phyloP scores from a whole-genome alignment of 2,113 vertebrate genomes.

The Ranitomeya variabilis region DNA sequence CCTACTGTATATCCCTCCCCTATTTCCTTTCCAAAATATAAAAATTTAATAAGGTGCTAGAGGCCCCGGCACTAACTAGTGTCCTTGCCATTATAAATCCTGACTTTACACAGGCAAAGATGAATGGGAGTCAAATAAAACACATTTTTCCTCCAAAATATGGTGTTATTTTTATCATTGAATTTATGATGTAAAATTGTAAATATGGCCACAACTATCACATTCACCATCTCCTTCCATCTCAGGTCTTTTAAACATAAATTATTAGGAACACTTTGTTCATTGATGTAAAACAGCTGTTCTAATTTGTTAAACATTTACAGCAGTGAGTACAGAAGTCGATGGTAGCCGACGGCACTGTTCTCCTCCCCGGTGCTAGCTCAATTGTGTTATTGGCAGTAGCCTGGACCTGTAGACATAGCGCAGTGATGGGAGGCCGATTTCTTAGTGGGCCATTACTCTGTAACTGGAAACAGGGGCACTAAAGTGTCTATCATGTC shows the following conservation, averaged over 20 bases:
- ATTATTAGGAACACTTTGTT: slow-evolving; percentile 32
- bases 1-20: background rate
- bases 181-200: slow-evolving; percentile 45
- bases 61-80: slow-evolving; percentile 42
- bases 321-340: background rate
- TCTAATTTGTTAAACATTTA: slow-evolving; percentile 41
- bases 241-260: slow-evolving; percentile 20
- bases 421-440: background rate
- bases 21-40: slow-evolving; percentile 47
- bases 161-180: slow-evolving; percentile 47
- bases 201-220: slow-evolving; percentile 50
- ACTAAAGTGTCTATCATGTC: background rate
- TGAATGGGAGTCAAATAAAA: slow-evolving; percentile 51
- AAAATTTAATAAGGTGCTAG: slow-evolving; percentile 51
- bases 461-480: background rate
- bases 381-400: background rate
- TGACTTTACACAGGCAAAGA: slow-evolving; percentile 40
- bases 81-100: slow-evolving; percentile 48
- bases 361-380: background rate
- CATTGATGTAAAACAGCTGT: slow-evolving; percentile 47
- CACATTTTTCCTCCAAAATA: slow-evolving; percentile 28
- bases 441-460: background rate
- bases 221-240: slow-evolving; percentile 40
- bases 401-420: background rate
- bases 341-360: slow-evolving; percentile 10